Evolutionary conservation across 1,140 invertebrate genomes (phyloP).

Genomic region (Drosophila quadrilineata): DNA sequence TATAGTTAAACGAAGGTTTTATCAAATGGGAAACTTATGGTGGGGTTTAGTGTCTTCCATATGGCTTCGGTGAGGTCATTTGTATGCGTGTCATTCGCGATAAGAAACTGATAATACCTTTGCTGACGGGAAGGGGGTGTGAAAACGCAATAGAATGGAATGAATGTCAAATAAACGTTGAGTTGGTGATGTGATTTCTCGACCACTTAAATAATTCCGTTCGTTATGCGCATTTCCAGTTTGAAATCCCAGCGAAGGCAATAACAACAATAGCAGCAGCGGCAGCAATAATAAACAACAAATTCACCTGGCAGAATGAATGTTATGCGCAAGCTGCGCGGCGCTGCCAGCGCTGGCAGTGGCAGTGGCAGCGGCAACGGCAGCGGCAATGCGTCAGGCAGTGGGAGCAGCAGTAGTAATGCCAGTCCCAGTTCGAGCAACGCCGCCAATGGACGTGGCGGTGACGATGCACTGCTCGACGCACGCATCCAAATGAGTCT

Average conservation of each 20-base stretch:
- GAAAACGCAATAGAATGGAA: slow-evolving; percentile 22
- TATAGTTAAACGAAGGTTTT: too few species aligned
- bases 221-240: slow-evolving; percentile 41
- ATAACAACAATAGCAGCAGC: not conserved
- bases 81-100: too few species aligned
- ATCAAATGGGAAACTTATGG: too few species aligned
- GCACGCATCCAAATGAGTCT: slow-evolving; percentile 93
- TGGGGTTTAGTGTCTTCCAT: too few species aligned
- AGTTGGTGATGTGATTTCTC: slow-evolving; percentile 45
- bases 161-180: slow-evolving; percentile 12
- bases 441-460: slow-evolving; percentile 48
- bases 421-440: slow-evolving; percentile 15
- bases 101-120: too few species aligned
- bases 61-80: too few species aligned
- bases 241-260: slow-evolving; percentile 28
- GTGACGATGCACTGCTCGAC: slow-evolving; percentile 83
- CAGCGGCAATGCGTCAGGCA: slow-evolving; percentile 13
- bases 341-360: slow-evolving; percentile 81
- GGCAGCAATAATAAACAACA: not conserved
- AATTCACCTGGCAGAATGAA: slow-evolving; percentile 86
- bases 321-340: slow-evolving; percentile 92
- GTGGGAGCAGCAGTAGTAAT: slow-evolving; percentile 63
- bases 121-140: too few species aligned
- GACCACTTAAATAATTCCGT: slow-evolving; percentile 31
- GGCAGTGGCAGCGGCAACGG: slow-evolving; percentile 60